Percentiles rank a stretch among this genome's conserved stretches.
Conservation (phyloP, 2,888 invertebrate species). For the Nezara viridula region DNA sequence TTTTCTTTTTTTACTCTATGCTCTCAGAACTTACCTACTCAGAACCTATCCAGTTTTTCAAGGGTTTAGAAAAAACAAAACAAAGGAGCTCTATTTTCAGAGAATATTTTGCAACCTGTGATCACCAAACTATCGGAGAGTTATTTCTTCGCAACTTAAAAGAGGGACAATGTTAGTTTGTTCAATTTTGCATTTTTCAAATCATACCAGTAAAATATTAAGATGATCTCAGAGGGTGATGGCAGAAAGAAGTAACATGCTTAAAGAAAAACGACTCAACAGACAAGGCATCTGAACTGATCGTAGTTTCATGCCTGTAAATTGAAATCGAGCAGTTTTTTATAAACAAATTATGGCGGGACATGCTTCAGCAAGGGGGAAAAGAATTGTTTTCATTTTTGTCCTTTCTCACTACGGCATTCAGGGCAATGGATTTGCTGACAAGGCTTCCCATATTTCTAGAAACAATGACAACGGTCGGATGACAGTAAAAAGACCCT, state of each 20-base stretch:
- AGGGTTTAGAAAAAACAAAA: background rate
- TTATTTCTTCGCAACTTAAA: too few relatives aligned
- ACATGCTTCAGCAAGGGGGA: background rate
- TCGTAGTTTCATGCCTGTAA: too few relatives aligned
- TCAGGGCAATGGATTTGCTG: background rate
- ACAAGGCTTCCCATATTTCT: background rate
- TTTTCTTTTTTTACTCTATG: slow-evolving; percentile 10
- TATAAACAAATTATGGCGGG: background rate
- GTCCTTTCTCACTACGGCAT: background rate
- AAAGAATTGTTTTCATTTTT: background rate
- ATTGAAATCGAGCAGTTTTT: too few relatives aligned
- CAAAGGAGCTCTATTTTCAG: background rate
- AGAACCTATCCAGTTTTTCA: background rate
- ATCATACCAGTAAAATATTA: background rate
- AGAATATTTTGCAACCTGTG: background rate
- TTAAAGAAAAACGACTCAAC: too few relatives aligned
- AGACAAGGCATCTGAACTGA: too few relatives aligned
- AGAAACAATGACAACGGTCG: background rate
- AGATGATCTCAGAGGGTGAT: background rate
- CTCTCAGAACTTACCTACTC: background rate
- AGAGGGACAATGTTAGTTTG: too few relatives aligned
- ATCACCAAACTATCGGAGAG: too few relatives aligned
- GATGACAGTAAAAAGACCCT: background rate
- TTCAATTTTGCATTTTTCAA: background rate
- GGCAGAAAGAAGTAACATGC: too few relatives aligned